Evolutionary conservation across 30 jellyfish, hydroid and myxozoan species (phyloP).

Genomic region (Hydractinia symbiolongicarpus): DNA sequence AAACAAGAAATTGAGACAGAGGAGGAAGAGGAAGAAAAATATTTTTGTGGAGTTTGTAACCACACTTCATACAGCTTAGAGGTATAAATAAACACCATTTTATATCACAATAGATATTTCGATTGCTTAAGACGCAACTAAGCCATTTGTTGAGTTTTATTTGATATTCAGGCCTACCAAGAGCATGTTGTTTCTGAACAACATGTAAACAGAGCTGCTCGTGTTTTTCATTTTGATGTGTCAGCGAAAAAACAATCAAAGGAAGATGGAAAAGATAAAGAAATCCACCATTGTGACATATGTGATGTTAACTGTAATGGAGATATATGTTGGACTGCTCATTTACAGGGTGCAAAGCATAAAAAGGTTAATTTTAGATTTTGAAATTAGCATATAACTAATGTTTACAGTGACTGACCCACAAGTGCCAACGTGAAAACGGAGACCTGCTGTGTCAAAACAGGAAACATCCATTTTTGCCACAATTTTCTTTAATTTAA

Average conservation of each 20-base stretch:
- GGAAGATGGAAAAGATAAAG: constrained; percentile 18
- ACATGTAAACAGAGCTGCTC: neutral
- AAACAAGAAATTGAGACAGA: neutral
- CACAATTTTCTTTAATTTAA: too few relatives aligned
- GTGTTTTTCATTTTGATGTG: constrained; percentile 11
- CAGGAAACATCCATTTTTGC: too few relatives aligned
- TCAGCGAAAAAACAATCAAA: neutral
- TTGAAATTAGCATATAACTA: neutral
- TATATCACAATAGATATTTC: neutral
- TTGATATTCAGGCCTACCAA: constrained; percentile 1
- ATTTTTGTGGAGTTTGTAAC: neutral
- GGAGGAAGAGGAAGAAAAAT: constrained; percentile 13
- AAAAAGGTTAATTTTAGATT: constrained; percentile 7
- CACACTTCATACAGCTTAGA: constrained; percentile 18
- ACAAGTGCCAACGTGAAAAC: too few relatives aligned
- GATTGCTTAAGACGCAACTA: too few relatives aligned
- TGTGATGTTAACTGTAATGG: constrained; percentile 38
- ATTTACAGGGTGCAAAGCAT: constrained; percentile 31
- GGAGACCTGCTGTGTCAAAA: too few relatives aligned
- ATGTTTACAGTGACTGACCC: neutral
- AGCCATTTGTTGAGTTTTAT: neutral
- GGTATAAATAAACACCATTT: neutral
- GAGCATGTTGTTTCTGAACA: constrained; percentile 7
- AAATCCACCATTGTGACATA: constrained; percentile 25
- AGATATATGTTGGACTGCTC: constrained; percentile 29